These are phyloP conservation scores for Glaucidium brasilianum DNA, from an alignment of 2,113 vertebrate genomes.

Conservation along the genomic window DNA sequence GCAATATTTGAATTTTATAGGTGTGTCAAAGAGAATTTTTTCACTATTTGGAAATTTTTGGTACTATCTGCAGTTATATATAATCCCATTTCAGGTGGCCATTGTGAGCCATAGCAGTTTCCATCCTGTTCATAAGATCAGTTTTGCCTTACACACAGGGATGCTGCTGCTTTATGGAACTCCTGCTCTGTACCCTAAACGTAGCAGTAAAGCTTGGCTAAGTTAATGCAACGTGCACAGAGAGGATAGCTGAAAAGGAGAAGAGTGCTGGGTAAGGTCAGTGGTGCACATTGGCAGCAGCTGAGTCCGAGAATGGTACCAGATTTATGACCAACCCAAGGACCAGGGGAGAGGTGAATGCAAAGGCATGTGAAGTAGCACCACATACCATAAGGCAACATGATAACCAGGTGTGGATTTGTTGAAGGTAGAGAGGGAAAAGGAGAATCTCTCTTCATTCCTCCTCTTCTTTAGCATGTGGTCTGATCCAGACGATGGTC, in stretches of 20 bases:
- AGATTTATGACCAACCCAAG: not conserved
- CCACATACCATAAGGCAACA: not conserved
- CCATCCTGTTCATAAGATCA: not conserved
- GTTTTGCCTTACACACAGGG: not conserved
- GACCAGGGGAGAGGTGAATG: not conserved
- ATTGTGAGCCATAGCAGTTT: not conserved
- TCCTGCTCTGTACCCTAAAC: not conserved
- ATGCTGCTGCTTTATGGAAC: not conserved
- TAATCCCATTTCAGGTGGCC: not conserved
- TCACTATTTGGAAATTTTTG: not conserved
- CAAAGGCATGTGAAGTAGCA: not conserved
- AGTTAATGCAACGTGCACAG: fast-evolving
- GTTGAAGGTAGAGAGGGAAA: not conserved
- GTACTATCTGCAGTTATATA: not conserved
- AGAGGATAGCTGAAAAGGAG: not conserved
- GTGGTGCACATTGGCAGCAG: not conserved
- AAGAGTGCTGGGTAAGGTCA: not conserved
- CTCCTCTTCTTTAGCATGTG: not conserved
- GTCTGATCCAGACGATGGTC: not conserved
- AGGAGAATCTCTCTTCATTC: not conserved
- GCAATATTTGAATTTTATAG: not conserved
- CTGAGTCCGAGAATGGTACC: not conserved
- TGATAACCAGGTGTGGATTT: not conserved
- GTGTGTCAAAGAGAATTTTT: not conserved
- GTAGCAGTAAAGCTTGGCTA: not conserved